Conservation (phyloP, 2,113 vertebrate genomes). For the Pomatorhinus ruficollis region DNA sequence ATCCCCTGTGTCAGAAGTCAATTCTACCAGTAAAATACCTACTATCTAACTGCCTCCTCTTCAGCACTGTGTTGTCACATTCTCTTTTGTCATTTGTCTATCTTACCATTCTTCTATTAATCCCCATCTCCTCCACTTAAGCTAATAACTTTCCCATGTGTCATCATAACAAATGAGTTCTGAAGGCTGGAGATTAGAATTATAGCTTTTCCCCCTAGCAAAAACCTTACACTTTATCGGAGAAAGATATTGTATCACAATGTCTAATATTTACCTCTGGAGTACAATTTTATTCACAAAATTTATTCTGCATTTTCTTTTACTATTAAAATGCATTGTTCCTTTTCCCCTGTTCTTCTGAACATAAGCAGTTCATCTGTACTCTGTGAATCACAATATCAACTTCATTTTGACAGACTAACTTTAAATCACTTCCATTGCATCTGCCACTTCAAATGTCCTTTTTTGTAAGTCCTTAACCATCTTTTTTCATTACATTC, state of each 20-base stretch:
- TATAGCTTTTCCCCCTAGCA: not conserved
- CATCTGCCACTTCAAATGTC: not conserved
- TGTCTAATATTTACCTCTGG: not conserved
- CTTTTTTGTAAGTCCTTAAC: not conserved
- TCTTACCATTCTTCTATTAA: not conserved
- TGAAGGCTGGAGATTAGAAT: not conserved
- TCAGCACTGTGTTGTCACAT: not conserved
- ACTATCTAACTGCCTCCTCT: not conserved
- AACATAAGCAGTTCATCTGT: not conserved
- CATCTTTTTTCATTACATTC: not conserved
- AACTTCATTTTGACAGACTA: not conserved
- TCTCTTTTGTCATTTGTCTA: not conserved
- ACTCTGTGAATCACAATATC: not conserved
- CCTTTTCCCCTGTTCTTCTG: not conserved
- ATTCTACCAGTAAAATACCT: not conserved
- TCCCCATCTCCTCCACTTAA: not conserved
- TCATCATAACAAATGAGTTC: not conserved
- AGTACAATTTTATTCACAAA: not conserved
- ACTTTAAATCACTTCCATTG: not conserved
- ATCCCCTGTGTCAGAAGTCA: not conserved
- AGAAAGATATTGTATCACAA: not conserved
- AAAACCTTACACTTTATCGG: not conserved
- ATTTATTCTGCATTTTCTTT: not conserved
- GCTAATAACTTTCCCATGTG: not conserved
- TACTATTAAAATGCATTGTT: not conserved